Evolutionary conservation across 2,888 invertebrate species (phyloP).

Genomic region (Lasioglossum malachurum): DNA sequence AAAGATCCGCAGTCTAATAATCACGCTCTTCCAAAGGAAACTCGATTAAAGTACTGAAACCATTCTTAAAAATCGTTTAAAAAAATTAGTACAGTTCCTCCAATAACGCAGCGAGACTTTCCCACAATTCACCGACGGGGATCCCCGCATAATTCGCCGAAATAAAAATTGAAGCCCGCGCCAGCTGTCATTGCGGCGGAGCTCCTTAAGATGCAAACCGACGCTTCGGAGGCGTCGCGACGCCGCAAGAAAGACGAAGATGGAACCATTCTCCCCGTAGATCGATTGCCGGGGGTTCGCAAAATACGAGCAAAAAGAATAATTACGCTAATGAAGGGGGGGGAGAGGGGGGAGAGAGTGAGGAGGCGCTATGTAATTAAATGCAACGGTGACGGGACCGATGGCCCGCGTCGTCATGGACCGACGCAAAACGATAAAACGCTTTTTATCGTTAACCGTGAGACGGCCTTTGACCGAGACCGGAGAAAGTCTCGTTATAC

Average conservation of each 20-base stretch:
- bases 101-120: neutral
- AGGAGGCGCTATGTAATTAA: conserved; percentile 62
- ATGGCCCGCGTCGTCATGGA: conserved; percentile 36
- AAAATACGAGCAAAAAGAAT: conserved; percentile 46
- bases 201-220: conserved; percentile 20
- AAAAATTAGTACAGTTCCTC: neutral
- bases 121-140: neutral
- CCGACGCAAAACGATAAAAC: conserved; percentile 49
- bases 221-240: conserved; percentile 11
- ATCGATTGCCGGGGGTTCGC: conserved; percentile 51
- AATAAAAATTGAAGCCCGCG: neutral
- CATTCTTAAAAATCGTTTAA: too few species aligned
- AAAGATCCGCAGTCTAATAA: too few species aligned
- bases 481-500: conserved; percentile 51
- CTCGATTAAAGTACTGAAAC: too few species aligned
- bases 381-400: conserved; percentile 55
- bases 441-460: conserved; percentile 59
- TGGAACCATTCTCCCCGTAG: neutral
- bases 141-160: neutral
- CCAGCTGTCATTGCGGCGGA: neutral
- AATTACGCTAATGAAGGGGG: conserved; percentile 66
- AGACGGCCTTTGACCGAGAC: conserved; percentile 53
- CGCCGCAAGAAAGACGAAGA: neutral
- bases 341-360: too few species aligned
- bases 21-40: too few species aligned